Evolutionary conservation across 1,140 invertebrate genomes (phyloP), one percentile per base, ranked within the genome.

Genomic region (Orius laevigatus): DNA sequence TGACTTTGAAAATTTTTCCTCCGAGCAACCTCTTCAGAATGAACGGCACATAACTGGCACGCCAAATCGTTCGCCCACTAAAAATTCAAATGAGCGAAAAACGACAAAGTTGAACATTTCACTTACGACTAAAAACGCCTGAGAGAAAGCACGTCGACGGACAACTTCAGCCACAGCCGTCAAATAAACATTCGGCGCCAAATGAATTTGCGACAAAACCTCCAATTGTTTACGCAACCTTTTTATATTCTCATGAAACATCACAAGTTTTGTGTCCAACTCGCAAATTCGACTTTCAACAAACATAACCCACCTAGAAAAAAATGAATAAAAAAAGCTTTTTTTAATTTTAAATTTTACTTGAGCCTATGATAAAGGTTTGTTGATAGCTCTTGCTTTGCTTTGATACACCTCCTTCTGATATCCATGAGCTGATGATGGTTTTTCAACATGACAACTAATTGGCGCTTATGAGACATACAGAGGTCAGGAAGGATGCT

Each of bases 401-500:
- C 86, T 59, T 76, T 76, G 5, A 75, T 69, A 59, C 88, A 89
- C 18, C 84, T 70, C 9, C 76, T 69, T 35, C 80, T 70, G 48
- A 87, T 85, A 54, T 93, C 86, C 12, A 80, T 72, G 15, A 95
- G 62, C 56, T 78, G 72, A 31, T 78, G 71, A 60, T 94, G 84
- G 54, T 90, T 90, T 9, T 76, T 71, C 33, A 82, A 62, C 77
- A 96, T 84, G 15, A 83, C 78, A 48, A 75, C 62, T 3, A 95
- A 64, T 62, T 87, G 83, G 8, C 75, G 72, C 32, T 74, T 69
- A 59, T 87, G 84, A 1, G 82, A 83, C 35, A 71, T 73, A 59
- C 90, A 93, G 3, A 95, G 66, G 59, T 92, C 88, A 0, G 87
- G 85, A 50, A 95, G 64, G 33, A 94, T 82, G 15, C 81, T 83